These are phyloP conservation scores for Cynopterus sphinx DNA, from an alignment of 2,797 vertebrate species.

Conservation along the genomic window DNA sequence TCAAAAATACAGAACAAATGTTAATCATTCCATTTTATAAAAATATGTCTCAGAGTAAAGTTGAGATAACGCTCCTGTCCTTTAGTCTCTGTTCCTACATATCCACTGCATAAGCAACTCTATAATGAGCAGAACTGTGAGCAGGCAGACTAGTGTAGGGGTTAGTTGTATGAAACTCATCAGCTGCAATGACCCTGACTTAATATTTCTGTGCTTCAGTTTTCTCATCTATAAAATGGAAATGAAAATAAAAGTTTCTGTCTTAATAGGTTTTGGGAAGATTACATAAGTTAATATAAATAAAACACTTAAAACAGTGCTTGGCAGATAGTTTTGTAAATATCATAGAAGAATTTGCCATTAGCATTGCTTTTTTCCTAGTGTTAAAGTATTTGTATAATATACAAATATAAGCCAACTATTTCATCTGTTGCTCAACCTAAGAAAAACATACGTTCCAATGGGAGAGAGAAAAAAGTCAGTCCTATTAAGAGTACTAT, in stretches of 20 bases:
- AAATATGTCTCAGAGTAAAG: background rate
- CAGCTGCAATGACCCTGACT: background rate
- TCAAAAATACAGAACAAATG: background rate
- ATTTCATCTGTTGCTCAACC: background rate
- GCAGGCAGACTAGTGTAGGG: background rate
- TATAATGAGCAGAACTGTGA: background rate
- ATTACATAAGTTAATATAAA: background rate
- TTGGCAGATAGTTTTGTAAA: background rate
- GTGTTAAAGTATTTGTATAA: background rate
- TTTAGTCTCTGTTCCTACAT: background rate
- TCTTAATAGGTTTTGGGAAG: background rate
- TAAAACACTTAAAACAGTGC: background rate
- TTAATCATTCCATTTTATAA: background rate
- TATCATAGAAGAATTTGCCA: background rate
- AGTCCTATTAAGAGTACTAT: background rate
- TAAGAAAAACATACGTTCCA: constrained; percentile 28
- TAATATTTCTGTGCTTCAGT: constrained; percentile 2
- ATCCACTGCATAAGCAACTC: background rate
- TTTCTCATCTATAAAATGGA: constrained; percentile 1
- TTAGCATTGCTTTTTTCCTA: background rate
- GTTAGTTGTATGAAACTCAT: background rate
- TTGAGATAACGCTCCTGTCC: background rate
- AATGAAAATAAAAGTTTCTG: background rate
- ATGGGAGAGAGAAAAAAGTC: background rate
- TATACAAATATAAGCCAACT: constrained; percentile 7